Evolutionary conservation across 2,113 vertebrate species (phyloP).

Genomic region (Oenanthe melanoleuca): DNA sequence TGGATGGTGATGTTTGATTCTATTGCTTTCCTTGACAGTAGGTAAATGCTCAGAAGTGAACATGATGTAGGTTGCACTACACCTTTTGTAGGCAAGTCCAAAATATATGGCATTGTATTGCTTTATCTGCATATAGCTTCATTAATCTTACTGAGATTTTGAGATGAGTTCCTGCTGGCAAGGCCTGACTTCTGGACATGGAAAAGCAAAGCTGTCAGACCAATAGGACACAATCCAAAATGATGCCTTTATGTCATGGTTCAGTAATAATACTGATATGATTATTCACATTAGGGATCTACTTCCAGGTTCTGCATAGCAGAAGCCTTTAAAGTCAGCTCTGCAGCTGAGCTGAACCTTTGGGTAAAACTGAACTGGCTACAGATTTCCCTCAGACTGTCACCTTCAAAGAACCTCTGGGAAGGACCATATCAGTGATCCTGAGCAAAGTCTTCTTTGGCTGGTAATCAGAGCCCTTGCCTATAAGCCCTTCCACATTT

Average conservation of each 20-base stretch:
- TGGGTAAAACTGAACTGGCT: not conserved
- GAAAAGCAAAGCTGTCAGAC: not conserved
- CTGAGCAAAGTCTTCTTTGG: not conserved
- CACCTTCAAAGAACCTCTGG: not conserved
- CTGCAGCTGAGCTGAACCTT: not conserved
- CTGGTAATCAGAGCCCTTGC: not conserved
- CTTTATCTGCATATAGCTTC: not conserved
- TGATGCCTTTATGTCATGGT: not conserved
- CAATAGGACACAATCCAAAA: not conserved
- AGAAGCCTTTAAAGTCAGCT: not conserved
- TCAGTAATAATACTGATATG: not conserved
- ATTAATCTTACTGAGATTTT: not conserved
- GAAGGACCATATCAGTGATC: not conserved
- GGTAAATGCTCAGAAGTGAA: not conserved
- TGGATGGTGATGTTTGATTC: not conserved
- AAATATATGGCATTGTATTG: not conserved
- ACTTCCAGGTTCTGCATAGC: not conserved
- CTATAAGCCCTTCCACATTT: not conserved
- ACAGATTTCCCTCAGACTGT: not conserved
- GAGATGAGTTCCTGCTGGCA: not conserved
- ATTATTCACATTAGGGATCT: not conserved
- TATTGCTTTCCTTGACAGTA: not conserved
- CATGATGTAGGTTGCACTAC: accelerated
- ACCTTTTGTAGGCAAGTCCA: not conserved
- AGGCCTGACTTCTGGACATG: not conserved